Evolutionary conservation across 2,797 vertebrate species (phyloP), one percentile per base, ranked within the genome.

Genomic region (Leuciscus waleckii): DNA sequence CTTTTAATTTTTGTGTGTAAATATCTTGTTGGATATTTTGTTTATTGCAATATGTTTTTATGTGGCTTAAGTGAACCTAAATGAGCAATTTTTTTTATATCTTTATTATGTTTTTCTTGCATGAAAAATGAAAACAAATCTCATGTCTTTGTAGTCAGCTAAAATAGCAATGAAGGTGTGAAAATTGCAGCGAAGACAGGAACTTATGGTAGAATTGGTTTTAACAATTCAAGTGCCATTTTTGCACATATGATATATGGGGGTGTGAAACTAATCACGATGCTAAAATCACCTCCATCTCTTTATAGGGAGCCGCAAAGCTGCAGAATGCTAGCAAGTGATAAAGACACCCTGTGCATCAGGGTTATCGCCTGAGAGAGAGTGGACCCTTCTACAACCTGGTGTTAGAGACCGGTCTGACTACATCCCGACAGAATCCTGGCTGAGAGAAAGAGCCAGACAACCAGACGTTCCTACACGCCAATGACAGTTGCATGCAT

Each of bases 351-450:
- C 68, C 65, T 49, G 29, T 39, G 78, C 84, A 83, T 41, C 69
- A 82, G 68, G 75, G 84, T 88, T 90, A 91, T 87, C 88, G 81
- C 9, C 74, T 78, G 51, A 79, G 75, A 80, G 67, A 84, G 84
- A 83, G 76, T 78, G 81, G 81, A 70, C 70, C 32, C 81, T 76
- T 87, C 86, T 88, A 63, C 8, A 43, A 29, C 54, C 37, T 76
- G 61, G 82, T 85, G 87, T 68, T 69, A 71, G 37, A 85, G 68
- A 79, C 41, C 49, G 26, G 43, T 37, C 74, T 71, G 63, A 81
- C 77, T 74, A 39, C 49, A 65, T 43, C 68, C 69, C 81, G 83
- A 88, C 85, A 85, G 67, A 79, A 83, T 77, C 73, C 81, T 67
- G 83, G 82, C 84, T 7, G 67, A 58, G 58, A 79, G 26, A 69